Evolutionary conservation across 2,888 invertebrate genomes (phyloP).

Genomic region (Pollenia amentaria): DNA sequence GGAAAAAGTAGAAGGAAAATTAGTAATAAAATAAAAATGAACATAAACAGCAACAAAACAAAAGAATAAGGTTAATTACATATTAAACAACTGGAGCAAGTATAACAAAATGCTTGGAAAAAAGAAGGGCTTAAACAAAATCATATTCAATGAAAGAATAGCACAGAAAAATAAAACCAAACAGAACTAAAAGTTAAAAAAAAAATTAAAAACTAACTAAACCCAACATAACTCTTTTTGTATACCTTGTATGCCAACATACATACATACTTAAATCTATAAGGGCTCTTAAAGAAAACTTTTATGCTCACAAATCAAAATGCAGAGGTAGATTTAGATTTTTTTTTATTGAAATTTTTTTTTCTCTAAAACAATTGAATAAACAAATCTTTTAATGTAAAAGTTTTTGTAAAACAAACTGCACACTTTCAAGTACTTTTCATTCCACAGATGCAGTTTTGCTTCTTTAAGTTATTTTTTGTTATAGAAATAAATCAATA

Average conservation of each 20-base stretch:
- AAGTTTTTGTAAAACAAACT: constrained; percentile 35
- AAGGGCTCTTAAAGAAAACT: constrained; percentile 28
- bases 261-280: not conserved
- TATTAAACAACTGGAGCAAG: constrained; percentile 55
- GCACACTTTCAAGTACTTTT: constrained; percentile 30
- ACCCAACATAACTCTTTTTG: not conserved
- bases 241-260: constrained; percentile 16
- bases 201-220: not conserved
- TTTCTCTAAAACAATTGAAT: constrained; percentile 24
- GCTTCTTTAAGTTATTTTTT: not conserved
- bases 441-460: constrained; percentile 14
- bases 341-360: not conserved
- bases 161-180: not conserved
- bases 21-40: constrained; percentile 43
- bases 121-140: constrained; percentile 9
- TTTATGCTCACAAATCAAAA: constrained; percentile 35
- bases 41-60: constrained; percentile 29
- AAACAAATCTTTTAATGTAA: constrained; percentile 60
- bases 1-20: constrained; percentile 27
- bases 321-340: not conserved
- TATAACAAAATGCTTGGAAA: constrained; percentile 21
- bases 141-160: not conserved
- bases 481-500: constrained; percentile 53
- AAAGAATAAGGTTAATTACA: constrained; percentile 54
- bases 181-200: not conserved